phyloP scores from a whole-genome alignment of 2,888 invertebrate genomes.

The Phrixothrix hirtus region DNA sequence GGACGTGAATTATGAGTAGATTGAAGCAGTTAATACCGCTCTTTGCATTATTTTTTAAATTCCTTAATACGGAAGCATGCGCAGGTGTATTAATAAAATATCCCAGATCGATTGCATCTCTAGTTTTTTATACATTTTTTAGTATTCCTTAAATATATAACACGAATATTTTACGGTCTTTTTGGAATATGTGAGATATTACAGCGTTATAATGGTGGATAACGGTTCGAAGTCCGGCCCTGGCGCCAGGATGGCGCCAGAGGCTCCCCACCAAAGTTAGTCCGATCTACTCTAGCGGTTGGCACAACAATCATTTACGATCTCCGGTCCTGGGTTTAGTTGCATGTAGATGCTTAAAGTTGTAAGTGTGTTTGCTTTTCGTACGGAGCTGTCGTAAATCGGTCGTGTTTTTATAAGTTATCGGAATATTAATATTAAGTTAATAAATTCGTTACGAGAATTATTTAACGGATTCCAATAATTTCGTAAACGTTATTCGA shows the following conservation, averaged over 20 bases:
- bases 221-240: constrained; percentile 50
- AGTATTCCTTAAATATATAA: neutral
- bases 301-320: constrained; percentile 41
- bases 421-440: too few relatives aligned
- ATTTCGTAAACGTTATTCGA: too few relatives aligned
- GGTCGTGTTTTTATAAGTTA: constrained; percentile 20
- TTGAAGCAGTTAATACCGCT: neutral
- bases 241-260: constrained; percentile 55
- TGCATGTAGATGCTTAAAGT: constrained; percentile 21
- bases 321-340: constrained; percentile 27
- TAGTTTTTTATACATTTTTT: neutral
- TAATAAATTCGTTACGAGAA: too few relatives aligned
- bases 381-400: constrained; percentile 5
- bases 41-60: constrained; percentile 1
- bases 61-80: neutral
- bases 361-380: constrained; percentile 20
- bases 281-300: constrained; percentile 56
- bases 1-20: neutral
- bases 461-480: constrained; percentile 1
- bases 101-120: neutral
- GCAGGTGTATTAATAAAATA: constrained; percentile 5
- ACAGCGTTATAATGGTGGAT: constrained; percentile 24
- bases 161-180: constrained; percentile 1
- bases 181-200: constrained; percentile 18
- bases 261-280: constrained; percentile 38